phyloP scores from a whole-genome alignment of 2,888 invertebrate genomes.

The Selenia dentaria region DNA sequence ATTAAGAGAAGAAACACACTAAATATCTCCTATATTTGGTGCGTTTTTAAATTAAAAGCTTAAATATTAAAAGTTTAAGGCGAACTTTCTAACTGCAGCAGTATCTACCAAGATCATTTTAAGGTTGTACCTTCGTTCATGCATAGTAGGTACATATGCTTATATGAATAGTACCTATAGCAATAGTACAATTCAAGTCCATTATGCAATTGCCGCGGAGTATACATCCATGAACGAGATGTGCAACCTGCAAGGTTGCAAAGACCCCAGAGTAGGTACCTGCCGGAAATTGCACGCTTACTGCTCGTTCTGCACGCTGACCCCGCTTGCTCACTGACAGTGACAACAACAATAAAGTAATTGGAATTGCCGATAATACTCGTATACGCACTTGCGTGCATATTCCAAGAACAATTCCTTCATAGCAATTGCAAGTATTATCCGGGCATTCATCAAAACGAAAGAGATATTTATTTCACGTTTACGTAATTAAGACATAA shows the following conservation, averaged over 20 bases:
- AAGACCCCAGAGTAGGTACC: slow-evolving; percentile 2
- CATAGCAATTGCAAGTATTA: slow-evolving; percentile 21
- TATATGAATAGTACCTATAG: no score
- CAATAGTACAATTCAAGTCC: neutral
- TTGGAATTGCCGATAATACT: neutral
- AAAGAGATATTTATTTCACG: slow-evolving; percentile 39
- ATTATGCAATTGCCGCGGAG: neutral
- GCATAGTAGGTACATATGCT: no score
- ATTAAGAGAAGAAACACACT: no score
- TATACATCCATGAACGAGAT: slow-evolving; percentile 12
- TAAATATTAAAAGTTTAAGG: no score
- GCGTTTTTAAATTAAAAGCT: no score
- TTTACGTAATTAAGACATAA: slow-evolving; percentile 39
- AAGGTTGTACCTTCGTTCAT: no score
- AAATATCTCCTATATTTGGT: no score
- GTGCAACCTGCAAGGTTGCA: slow-evolving; percentile 19
- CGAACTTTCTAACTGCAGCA: no score
- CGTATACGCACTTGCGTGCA: neutral
- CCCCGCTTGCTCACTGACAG: slow-evolving; percentile 12
- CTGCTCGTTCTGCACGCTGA: slow-evolving; percentile 16
- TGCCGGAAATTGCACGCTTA: slow-evolving; percentile 16
- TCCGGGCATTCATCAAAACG: slow-evolving; percentile 30
- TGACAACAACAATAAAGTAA: slow-evolving; percentile 21
- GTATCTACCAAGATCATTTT: no score
- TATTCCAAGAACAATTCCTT: slow-evolving; percentile 34